Evolutionary conservation across 2,113 vertebrate genomes (phyloP).

Genomic region (Microcebus ravelobensis): DNA sequence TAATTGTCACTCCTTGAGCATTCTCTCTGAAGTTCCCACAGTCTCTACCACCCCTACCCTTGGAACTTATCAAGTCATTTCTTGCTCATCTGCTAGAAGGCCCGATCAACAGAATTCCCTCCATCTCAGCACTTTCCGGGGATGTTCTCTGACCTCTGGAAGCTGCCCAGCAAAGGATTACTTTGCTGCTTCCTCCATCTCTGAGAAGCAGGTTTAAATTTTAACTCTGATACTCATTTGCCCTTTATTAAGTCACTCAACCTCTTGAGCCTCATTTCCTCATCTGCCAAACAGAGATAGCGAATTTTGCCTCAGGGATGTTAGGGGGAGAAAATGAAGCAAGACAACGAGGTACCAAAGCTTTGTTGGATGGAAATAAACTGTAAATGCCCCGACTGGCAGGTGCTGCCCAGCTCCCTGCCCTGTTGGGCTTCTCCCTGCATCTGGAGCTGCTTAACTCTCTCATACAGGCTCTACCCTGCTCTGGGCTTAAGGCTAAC

Average conservation of each 20-base stretch:
- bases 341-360: background rate
- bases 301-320: background rate
- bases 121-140: conserved; percentile 20
- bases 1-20: background rate
- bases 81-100: background rate
- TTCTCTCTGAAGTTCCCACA: background rate
- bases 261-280: conserved; percentile 34
- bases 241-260: conserved; percentile 43
- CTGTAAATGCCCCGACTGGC: background rate
- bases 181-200: conserved; percentile 20
- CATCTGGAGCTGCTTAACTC: background rate
- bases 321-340: conserved; percentile 21
- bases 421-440: background rate
- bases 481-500: background rate
- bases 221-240: conserved; percentile 38
- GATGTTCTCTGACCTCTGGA: background rate
- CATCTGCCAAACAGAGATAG: background rate
- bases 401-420: background rate
- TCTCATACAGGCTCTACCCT: background rate
- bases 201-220: conserved; percentile 50
- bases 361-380: background rate
- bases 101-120: background rate
- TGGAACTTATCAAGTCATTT: background rate
- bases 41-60: background rate
- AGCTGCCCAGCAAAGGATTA: background rate